These are phyloP conservation scores for Fragum sueziense DNA, from an alignment of 2,888 invertebrate species.

Conservation along the genomic window DNA sequence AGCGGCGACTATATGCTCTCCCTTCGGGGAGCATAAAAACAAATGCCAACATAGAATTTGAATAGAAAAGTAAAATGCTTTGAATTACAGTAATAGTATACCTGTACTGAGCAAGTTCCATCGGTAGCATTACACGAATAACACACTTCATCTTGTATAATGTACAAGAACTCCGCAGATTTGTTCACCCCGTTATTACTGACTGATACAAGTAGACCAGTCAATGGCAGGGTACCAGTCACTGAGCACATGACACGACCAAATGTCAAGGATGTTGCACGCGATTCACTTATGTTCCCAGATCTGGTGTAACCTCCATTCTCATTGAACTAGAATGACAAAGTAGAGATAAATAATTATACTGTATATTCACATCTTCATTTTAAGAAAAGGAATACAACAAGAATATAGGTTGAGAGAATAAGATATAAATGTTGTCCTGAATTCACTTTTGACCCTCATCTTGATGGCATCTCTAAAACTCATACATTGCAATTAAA, in stretches of 20 bases:
- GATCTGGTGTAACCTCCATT: slow-evolving; percentile 24
- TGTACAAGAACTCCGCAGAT: slow-evolving; percentile 33
- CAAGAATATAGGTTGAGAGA: no score
- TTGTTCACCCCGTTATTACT: slow-evolving; percentile 54
- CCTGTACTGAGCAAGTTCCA: slow-evolving; percentile 32
- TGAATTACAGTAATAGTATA: no score
- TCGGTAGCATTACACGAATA: slow-evolving; percentile 23
- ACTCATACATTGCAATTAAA: no score
- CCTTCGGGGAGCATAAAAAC: no score
- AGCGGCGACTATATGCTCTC: no score
- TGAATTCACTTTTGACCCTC: no score
- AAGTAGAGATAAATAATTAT: no score
- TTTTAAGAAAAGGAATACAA: no score
- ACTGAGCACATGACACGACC: slow-evolving; percentile 37
- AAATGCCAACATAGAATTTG: no score
- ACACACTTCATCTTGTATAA: slow-evolving; percentile 50
- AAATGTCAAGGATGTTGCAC: slow-evolving; percentile 34
- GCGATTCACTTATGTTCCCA: slow-evolving; percentile 4
- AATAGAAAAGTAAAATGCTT: no score
- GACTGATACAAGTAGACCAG: slow-evolving; percentile 36
- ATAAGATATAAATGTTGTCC: no score
- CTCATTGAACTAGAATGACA: neutral
- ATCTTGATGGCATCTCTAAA: no score
- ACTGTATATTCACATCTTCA: neutral
- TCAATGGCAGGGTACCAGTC: slow-evolving; percentile 50